phyloP scores from a whole-genome alignment of 2,888 invertebrate species.

The Oscheius sp. region DNA sequence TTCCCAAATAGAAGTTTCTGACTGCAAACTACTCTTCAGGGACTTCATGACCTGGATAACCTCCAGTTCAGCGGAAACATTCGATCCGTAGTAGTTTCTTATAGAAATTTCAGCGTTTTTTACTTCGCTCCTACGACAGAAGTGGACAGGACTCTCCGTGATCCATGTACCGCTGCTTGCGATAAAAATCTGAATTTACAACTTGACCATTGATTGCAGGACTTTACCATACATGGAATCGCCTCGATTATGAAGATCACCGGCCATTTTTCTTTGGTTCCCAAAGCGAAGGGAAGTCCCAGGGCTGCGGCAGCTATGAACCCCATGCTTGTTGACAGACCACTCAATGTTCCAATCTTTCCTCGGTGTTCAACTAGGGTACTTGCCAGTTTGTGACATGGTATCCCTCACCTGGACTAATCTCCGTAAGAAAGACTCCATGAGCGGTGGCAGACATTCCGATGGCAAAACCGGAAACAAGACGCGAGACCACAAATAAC shows the following conservation, averaged over 20 bases:
- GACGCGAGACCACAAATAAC: conserved; percentile 56
- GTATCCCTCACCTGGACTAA: conserved; percentile 52
- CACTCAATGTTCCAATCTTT: conserved; percentile 62
- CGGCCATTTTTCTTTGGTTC: conserved; percentile 57
- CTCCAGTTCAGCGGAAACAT: no score
- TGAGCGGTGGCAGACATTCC: conserved; percentile 64
- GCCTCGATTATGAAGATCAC: conserved; percentile 56
- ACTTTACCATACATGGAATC: conserved; percentile 44
- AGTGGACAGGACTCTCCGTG: conserved; percentile 55
- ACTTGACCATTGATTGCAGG: neutral
- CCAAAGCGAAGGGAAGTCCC: conserved; percentile 61
- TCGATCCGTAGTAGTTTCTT: no score
- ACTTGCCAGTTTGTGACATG: neutral
- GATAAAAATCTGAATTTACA: conserved; percentile 35
- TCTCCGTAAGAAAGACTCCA: conserved; percentile 64
- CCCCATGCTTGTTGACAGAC: conserved; percentile 62
- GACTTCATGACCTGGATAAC: no score
- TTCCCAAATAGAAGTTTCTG: neutral
- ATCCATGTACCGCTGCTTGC: conserved; percentile 37
- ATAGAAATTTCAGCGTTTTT: no score
- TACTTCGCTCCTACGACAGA: no score
- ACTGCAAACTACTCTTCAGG: no score
- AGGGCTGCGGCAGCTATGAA: conserved; percentile 59
- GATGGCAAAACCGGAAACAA: conserved; percentile 63
- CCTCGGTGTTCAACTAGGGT: conserved; percentile 54